Evolutionary conservation across 2,797 vertebrate species (phyloP).

Genomic region (Scolopax bukidnonensis): DNA sequence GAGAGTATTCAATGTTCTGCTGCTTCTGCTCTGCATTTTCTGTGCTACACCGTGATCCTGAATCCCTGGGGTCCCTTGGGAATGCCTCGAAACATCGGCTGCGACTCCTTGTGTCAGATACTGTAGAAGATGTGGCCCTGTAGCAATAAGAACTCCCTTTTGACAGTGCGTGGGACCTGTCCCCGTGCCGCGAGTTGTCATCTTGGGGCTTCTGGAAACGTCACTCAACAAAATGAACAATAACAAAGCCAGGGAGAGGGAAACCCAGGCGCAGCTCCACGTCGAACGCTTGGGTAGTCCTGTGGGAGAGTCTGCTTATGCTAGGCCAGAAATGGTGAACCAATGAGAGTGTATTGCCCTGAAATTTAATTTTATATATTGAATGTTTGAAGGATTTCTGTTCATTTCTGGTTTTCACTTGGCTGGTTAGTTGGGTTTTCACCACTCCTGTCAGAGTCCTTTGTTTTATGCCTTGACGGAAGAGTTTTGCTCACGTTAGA

Average conservation of each 20-base stretch:
- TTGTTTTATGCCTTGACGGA: neutral
- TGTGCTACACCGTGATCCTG: neutral
- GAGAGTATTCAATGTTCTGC: neutral
- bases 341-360: constrained; percentile 75
- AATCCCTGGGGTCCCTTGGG: neutral
- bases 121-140: neutral
- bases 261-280: neutral
- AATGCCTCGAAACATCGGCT: neutral
- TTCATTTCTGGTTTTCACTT: neutral
- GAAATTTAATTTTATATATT: neutral
- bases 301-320: neutral
- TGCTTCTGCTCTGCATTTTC: neutral
- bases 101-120: neutral
- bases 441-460: neutral
- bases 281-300: neutral
- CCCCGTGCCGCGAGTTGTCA: fast-evolving
- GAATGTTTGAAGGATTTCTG: neutral
- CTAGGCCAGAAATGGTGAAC: constrained; percentile 81
- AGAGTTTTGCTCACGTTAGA: neutral
- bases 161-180: neutral
- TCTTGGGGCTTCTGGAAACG: neutral
- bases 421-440: constrained; percentile 31
- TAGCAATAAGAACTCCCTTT: constrained; percentile 46
- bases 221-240: neutral
- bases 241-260: neutral